Conservation (phyloP, 1,140 invertebrate species). For the Solen grandis region DNA sequence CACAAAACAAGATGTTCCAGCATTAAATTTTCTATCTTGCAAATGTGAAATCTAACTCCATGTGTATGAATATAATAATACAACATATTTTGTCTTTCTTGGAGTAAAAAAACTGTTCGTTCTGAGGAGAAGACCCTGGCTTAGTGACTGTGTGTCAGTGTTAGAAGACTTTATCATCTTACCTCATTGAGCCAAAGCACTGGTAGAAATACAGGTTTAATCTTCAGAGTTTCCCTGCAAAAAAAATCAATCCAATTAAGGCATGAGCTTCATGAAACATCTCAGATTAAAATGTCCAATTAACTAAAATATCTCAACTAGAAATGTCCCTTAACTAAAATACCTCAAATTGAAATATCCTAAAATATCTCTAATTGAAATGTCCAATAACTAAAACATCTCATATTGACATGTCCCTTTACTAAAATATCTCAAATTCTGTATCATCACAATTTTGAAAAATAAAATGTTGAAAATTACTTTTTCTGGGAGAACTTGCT, state of each 20-base stretch:
- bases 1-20: too few relatives aligned
- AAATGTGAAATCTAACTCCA: background rate
- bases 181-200: slow-evolving; percentile 75
- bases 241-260: slow-evolving; percentile 18
- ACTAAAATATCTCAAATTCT: too few relatives aligned
- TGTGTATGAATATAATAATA: background rate
- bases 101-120: background rate
- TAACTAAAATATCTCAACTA: background rate
- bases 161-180: background rate
- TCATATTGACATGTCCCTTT: too few relatives aligned
- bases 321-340: background rate
- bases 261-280: background rate
- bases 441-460: too few relatives aligned
- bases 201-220: slow-evolving; percentile 65
- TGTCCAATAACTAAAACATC: too few relatives aligned
- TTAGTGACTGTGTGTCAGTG: background rate
- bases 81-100: background rate
- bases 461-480: too few relatives aligned
- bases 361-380: too few relatives aligned
- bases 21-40: too few relatives aligned
- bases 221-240: slow-evolving; percentile 61
- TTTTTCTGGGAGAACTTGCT: too few relatives aligned
- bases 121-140: background rate
- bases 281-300: background rate
- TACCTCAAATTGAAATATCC: background rate